Evolutionary conservation across 2,797 vertebrate species (phyloP), one percentile per base, ranked within the genome.

Genomic region (Potorous gilbertii): DNA sequence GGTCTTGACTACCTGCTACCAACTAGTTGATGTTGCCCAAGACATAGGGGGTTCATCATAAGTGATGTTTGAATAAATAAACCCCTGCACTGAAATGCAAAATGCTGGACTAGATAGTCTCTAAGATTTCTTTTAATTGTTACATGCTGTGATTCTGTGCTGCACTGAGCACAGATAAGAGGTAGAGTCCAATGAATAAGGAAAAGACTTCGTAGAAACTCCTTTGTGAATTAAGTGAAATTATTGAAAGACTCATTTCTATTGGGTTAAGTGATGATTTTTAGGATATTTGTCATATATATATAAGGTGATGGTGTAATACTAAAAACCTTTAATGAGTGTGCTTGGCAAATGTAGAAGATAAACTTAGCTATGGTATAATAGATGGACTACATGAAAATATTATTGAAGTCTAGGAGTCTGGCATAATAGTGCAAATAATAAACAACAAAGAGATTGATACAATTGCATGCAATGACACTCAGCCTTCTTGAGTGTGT

Each of bases 401-500:
- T 55, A 50, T 89, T 27, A 18, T 13, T 81, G 13, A 50, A 59
- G 91, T 66, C 52, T 56, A 56, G 21, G 11, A 57, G 55, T 90
- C 16, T 87, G 56, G 93, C 93, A 27, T 55, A 74, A 12, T 13
- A 1, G n/a, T 29, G 16, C 31, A 50, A 66, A 14, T 62, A n/a
- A 57, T 29, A 81, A 9, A 52, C 2, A 55, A 93, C 54, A 40
- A 90, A 27, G 56, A 16, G 18, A 46, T 55, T 94, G 27, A 81
- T 90, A 31, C 56, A 92, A 95, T 3, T 93, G 50, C 13, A 0
- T 31, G 91, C n/a, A 89, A 74, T 96, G 56, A 28, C 55, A 96
- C 93, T 92, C 28, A 46, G 94, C 91, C 28, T 96, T 97, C 91
- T 89, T 96, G 18, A 93, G 14, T 4, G 55, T 27, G 21, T 10